Evolutionary conservation across 2,888 invertebrate species (phyloP).

Genomic region (Ochropacha duplaris): DNA sequence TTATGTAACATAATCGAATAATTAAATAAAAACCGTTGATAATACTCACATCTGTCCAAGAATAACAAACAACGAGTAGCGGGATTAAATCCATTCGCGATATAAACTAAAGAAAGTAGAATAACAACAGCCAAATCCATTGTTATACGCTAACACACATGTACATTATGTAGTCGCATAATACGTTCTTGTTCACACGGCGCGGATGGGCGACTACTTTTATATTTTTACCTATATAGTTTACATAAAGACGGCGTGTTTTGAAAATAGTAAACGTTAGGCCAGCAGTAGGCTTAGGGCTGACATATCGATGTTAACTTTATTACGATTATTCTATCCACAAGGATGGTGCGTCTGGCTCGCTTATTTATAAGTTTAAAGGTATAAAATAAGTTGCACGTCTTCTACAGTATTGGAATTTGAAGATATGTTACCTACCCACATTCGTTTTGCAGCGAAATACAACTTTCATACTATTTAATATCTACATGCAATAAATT

Average conservation of each 20-base stretch:
- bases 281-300: not conserved
- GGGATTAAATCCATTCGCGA: conserved; percentile 31
- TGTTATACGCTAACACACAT: conserved; percentile 29
- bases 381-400: no score
- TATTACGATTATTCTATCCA: no score
- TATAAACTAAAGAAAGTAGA: conserved; percentile 38
- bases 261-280: conserved; percentile 28
- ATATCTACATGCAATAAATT: no score
- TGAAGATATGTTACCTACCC: no score
- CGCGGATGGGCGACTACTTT: conserved; percentile 9
- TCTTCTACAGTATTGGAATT: no score
- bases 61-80: conserved; percentile 46
- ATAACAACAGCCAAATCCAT: conserved; percentile 38
- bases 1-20: no score
- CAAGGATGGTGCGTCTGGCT: no score
- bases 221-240: conserved; percentile 18
- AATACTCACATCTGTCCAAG: conserved; percentile 50
- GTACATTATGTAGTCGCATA: conserved; percentile 10
- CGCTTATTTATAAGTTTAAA: no score
- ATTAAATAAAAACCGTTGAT: no score
- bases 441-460: no score
- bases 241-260: conserved; percentile 21
- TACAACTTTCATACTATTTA: no score
- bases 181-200: conserved; percentile 36
- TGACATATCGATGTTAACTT: not conserved